A percentile compares a stretch with the other conserved stretches of the same genome.
Conservation (phyloP, 2,888 invertebrate species). For the Leptogaster cylindrica region DNA sequence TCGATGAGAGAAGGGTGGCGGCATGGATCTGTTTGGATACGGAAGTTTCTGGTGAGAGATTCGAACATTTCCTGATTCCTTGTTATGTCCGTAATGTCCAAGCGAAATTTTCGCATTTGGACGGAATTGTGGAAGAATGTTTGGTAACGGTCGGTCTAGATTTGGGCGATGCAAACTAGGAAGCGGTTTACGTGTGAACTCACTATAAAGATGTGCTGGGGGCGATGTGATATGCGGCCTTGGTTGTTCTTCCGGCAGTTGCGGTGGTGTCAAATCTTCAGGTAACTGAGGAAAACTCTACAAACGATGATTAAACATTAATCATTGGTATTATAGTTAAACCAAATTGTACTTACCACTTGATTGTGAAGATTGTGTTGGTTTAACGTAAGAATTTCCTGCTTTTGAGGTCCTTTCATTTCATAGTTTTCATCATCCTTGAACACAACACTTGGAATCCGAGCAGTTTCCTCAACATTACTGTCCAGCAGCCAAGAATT, state of each 20-base stretch:
- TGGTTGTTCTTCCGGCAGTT: constrained; percentile 32
- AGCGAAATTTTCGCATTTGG: constrained; percentile 69
- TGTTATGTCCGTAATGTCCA: constrained; percentile 58
- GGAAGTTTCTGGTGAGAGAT: constrained; percentile 49
- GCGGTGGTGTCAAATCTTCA: constrained; percentile 62
- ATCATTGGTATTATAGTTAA: too few species aligned
- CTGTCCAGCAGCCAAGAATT: constrained; percentile 19
- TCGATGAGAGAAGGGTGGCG: constrained; percentile 48
- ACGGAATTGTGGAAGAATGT: constrained; percentile 75
- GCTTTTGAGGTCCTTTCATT: constrained; percentile 52
- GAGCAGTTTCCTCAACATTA: background rate
- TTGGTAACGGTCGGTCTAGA: constrained; percentile 64
- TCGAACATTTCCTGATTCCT: constrained; percentile 59
- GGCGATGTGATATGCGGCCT: constrained; percentile 29
- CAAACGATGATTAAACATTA: constrained; percentile 18
- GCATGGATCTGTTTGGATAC: constrained; percentile 51
- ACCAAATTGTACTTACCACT: constrained; percentile 52
- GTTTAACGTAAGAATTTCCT: constrained; percentile 57
- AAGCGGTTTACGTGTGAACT: constrained; percentile 50
- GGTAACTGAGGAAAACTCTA: constrained; percentile 58
- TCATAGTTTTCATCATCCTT: constrained; percentile 12
- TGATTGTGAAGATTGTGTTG: constrained; percentile 55
- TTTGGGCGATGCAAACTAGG: constrained; percentile 52
- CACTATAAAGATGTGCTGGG: constrained; percentile 41
- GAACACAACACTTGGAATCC: constrained; percentile 34